Evolutionary conservation across 2,797 vertebrate species (phyloP), one percentile per base, ranked within the genome.

Genomic region (Dicrostonyx torquatus): DNA sequence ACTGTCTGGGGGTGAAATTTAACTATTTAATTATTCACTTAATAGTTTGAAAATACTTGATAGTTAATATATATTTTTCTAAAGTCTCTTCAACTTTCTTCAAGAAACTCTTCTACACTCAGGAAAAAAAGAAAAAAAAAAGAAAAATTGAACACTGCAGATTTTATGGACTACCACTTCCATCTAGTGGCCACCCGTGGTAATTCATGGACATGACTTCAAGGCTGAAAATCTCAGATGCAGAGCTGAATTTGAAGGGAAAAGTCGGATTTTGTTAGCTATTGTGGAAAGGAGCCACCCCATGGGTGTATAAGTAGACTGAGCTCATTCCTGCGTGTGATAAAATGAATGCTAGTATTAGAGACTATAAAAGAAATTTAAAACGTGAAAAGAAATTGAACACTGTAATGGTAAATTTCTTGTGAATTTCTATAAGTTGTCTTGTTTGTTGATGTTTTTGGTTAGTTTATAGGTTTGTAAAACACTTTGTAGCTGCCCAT

Each of bases 161-260:
- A n/a, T 84, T 73, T 45, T 72, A 48, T 89, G 60, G 53, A 90
- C 0, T 66, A 34, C 22, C 0, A 79, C 77, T 96, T 82, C 93
- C 97, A 97, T 77, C 97, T 62, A 43, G 94, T 95, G 97, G 91
- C 29, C 24, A 20, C 1, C 0, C 0, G 0, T 4, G 58, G 24
- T 78, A 97, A 37, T 17, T 40, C 83, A 77, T 0, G 7, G 2
- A 15, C 58, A 93, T 62, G 45, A 24, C 4, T 53, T 66, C 9
- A 2, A 0, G 10, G 37, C 2, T 18, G 24, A 79, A 90, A 87
- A 93, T 29, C n/a, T 10, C 17, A 62, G 37, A 89, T 58, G 6
- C 55, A 92, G 62, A 17, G 4, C n/a, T 91, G 55, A 93, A 48
- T 86, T 86, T 50, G 48, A 93, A 89, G 37, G 34, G 1, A 34